A percentile compares a stretch with the other conserved stretches of the same genome.
These are phyloP conservation scores for Haliclystus octoradiatus DNA, from an alignment of 30 jellyfish, hydroid and myxozoan species.

Conservation along the genomic window DNA sequence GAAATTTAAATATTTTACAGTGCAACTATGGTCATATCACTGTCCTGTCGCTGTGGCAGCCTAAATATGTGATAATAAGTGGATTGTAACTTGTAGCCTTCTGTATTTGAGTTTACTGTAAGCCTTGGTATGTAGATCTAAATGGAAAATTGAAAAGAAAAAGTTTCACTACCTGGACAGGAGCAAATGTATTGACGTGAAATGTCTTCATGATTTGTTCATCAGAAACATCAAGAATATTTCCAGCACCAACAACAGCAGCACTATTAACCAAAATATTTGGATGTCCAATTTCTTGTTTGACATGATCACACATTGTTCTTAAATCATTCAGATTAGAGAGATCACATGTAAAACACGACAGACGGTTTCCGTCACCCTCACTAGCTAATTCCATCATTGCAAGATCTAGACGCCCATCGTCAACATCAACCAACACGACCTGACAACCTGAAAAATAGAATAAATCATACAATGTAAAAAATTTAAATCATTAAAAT, in stretches of 20 bases:
- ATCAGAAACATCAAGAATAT: constrained; percentile 37
- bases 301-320: constrained; percentile 29
- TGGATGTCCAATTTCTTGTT: constrained; percentile 77
- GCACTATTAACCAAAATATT: constrained; percentile 88
- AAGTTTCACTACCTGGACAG: constrained; percentile 39
- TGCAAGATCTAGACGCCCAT: neutral
- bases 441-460: neutral
- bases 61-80: too few species aligned
- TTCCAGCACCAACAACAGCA: constrained; percentile 79
- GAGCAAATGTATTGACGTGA: constrained; percentile 72
- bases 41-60: too few species aligned
- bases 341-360: constrained; percentile 47
- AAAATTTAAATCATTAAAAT: too few species aligned
- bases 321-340: constrained; percentile 35
- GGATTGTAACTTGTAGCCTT: too few species aligned
- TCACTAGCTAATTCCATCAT: neutral
- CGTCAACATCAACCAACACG: neutral
- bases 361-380: constrained; percentile 42
- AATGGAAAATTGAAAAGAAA: neutral
- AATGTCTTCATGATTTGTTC: constrained; percentile 46
- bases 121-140: neutral
- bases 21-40: too few species aligned
- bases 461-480: too few species aligned
- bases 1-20: too few species aligned
- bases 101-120: too few species aligned